phyloP scores from a whole-genome alignment of 2,797 vertebrate species.

The Microcaecilia unicolor region DNA sequence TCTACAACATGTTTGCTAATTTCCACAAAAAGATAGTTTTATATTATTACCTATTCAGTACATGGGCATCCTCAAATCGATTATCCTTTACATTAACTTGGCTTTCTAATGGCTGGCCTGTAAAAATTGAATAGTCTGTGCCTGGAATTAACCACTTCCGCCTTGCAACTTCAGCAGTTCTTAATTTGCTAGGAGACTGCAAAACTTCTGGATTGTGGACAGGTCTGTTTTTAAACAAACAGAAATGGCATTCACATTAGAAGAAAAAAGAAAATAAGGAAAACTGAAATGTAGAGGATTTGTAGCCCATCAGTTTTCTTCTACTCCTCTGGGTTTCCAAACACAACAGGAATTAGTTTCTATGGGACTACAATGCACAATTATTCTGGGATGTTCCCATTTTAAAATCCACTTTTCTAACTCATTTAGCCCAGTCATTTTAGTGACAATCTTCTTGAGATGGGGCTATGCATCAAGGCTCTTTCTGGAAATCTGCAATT shows the following conservation, averaged over 20 bases:
- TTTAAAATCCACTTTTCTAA: too few relatives aligned
- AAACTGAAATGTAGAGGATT: too few relatives aligned
- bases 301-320: background rate
- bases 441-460: too few relatives aligned
- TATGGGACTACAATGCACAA: too few relatives aligned
- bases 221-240: constrained; percentile 18
- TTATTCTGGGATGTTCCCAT: too few relatives aligned
- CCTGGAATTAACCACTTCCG: constrained; percentile 52
- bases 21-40: too few relatives aligned
- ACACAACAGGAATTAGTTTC: too few relatives aligned
- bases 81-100: constrained; percentile 23
- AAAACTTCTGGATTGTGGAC: constrained; percentile 51
- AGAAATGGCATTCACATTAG: background rate
- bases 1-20: too few relatives aligned
- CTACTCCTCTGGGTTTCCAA: too few relatives aligned
- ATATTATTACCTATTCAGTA: constrained; percentile 36
- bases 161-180: constrained; percentile 48
- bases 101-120: constrained; percentile 52
- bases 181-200: constrained; percentile 43
- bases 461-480: too few relatives aligned
- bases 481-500: too few relatives aligned
- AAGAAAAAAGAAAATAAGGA: background rate
- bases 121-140: constrained; percentile 56
- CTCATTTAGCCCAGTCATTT: too few relatives aligned
- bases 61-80: constrained; percentile 19